These are phyloP conservation scores for Aldrovandia affinis DNA, from an alignment of 2,797 vertebrate genomes.

Conservation along the genomic window DNA sequence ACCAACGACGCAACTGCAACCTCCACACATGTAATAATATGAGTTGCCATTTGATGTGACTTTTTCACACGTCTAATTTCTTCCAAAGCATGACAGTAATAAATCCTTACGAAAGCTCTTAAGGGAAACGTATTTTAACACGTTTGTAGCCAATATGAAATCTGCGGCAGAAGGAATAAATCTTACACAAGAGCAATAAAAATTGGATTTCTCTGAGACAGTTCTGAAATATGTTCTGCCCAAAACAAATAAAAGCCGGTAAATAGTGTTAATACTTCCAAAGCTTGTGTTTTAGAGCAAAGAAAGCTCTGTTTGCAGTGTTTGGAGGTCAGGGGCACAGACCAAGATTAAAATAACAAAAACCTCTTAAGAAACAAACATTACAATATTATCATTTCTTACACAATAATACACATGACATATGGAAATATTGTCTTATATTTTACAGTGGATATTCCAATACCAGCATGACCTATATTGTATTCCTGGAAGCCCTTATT, in stretches of 20 bases:
- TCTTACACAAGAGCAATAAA: conserved; percentile 10
- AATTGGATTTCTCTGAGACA: neutral
- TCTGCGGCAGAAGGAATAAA: neutral
- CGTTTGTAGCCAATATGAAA: neutral
- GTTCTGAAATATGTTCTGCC: neutral
- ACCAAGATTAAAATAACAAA: conserved; percentile 2
- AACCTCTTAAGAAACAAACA: neutral
- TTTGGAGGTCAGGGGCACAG: neutral
- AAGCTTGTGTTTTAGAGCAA: neutral
- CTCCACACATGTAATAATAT: neutral
- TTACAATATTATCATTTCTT: neutral
- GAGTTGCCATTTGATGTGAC: neutral
- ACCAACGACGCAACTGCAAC: neutral
- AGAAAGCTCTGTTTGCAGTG: neutral
- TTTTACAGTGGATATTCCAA: neutral
- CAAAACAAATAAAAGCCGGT: conserved; percentile 12
- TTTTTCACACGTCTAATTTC: neutral
- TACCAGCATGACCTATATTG: neutral
- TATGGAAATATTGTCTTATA: neutral
- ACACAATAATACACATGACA: neutral
- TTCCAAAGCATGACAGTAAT: conserved; percentile 13
- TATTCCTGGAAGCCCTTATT: neutral
- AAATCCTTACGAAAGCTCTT: conserved; percentile 10
- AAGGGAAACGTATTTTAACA: neutral
- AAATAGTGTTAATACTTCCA: neutral